Evolutionary conservation across 2,113 vertebrate species (phyloP).

Genomic region (Natator depressus): DNA sequence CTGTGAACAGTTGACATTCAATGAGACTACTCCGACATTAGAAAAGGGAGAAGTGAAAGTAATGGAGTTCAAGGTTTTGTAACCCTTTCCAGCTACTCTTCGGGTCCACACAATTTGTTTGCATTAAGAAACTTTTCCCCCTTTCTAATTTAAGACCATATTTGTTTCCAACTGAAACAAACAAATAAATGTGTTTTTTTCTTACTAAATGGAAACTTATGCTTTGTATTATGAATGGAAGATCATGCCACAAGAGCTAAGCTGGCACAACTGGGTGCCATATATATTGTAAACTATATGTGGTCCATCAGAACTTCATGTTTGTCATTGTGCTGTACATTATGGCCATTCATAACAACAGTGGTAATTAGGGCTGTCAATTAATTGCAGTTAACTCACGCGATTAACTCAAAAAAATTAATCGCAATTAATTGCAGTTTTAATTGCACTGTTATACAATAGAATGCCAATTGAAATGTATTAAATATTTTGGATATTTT

Average conservation of each 20-base stretch:
- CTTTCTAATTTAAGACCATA: neutral
- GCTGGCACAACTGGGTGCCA: slow-evolving; percentile 16
- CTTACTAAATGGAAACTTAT: neutral
- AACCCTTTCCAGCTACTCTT: neutral
- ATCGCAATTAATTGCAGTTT: no score
- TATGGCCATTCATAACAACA: fast-evolving
- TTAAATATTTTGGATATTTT: no score
- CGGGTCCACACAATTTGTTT: neutral
- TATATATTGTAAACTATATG: fast-evolving
- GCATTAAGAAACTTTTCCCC: neutral
- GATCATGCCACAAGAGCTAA: neutral
- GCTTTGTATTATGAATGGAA: neutral
- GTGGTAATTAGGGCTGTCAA: neutral
- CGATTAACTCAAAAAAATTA: no score
- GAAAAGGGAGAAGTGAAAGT: neutral
- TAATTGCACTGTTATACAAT: no score
- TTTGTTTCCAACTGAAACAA: slow-evolving; percentile 17
- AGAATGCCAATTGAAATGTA: no score
- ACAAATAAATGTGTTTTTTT: neutral
- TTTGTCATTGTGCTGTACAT: neutral
- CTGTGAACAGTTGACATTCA: slow-evolving; percentile 39
- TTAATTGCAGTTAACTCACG: no score
- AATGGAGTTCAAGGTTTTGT: neutral
- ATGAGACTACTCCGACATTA: neutral
- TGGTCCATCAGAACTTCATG: fast-evolving